Percentiles rank a stretch among this genome's conserved stretches.
These are phyloP conservation scores for Physella acuta DNA, from an alignment of 1,140 invertebrate genomes.

Conservation along the genomic window DNA sequence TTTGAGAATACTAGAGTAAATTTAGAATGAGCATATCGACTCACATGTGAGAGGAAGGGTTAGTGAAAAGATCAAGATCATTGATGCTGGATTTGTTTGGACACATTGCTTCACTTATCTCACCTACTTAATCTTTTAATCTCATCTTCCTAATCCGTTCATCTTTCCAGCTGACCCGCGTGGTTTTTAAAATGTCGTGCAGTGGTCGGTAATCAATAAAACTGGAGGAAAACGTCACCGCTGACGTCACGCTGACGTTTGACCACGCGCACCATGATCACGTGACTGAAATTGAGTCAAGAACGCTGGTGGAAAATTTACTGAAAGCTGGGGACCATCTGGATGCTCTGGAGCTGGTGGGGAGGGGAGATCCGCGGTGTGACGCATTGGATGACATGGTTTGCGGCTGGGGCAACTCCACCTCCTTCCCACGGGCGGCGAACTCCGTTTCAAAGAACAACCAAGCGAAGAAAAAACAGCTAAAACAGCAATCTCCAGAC, in stretches of 20 bases:
- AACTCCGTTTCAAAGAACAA: neutral
- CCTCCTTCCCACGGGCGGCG: neutral
- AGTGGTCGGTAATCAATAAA: too few species aligned
- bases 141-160: too few species aligned
- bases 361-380: neutral
- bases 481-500: neutral
- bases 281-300: neutral
- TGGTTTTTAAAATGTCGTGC: too few species aligned
- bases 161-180: too few species aligned
- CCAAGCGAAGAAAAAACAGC: neutral
- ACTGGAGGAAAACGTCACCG: neutral
- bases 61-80: too few species aligned
- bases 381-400: neutral
- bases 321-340: neutral
- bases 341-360: neutral
- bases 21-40: too few species aligned
- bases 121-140: too few species aligned
- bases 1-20: too few species aligned
- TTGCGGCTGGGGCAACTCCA: neutral
- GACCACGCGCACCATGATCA: neutral
- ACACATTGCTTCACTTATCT: too few species aligned
- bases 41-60: too few species aligned
- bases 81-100: too few species aligned
- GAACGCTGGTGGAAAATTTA: neutral
- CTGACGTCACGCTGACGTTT: neutral